phyloP scores from a whole-genome alignment of 2,888 invertebrate species.

The Rhaphigaster nebulosa region DNA sequence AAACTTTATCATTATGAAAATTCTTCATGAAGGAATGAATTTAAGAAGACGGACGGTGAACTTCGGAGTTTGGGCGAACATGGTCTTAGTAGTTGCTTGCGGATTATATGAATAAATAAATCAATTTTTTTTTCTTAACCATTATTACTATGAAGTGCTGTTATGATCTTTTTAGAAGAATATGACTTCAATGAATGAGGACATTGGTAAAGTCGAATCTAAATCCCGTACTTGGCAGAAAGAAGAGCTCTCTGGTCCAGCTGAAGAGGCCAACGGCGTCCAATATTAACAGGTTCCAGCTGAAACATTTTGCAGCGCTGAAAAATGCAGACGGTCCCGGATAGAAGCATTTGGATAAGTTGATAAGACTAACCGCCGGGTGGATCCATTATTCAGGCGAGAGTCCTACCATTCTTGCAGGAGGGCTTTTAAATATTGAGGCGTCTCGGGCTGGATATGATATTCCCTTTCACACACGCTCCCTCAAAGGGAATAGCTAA shows the following conservation, averaged over 20 bases:
- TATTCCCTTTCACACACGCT: slow-evolving; percentile 55
- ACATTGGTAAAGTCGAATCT: too few relatives aligned
- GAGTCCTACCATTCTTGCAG: slow-evolving; percentile 15
- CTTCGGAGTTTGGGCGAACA: too few relatives aligned
- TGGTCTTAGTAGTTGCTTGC: too few relatives aligned
- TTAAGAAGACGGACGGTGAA: too few relatives aligned
- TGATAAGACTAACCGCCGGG: slow-evolving; percentile 27
- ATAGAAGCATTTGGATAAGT: slow-evolving; percentile 43
- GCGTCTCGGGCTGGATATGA: slow-evolving; percentile 33
- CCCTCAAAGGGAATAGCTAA: slow-evolving; percentile 44
- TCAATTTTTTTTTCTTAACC: too few relatives aligned
- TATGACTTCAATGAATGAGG: too few relatives aligned
- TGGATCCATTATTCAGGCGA: not conserved
- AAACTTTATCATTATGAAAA: too few relatives aligned
- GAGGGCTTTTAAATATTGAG: slow-evolving; percentile 8
- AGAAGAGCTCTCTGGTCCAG: not conserved
- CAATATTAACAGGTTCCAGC: slow-evolving; percentile 1
- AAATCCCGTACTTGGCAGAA: not conserved
- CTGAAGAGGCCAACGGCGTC: not conserved
- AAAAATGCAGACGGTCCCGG: not conserved
- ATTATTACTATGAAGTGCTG: too few relatives aligned
- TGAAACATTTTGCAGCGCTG: not conserved
- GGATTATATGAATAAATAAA: too few relatives aligned
- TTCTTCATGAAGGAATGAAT: too few relatives aligned
- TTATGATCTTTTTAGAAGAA: too few relatives aligned